These are phyloP conservation scores for Eurosta solidaginis DNA, from an alignment of 1,140 invertebrate genomes.

Conservation along the genomic window DNA sequence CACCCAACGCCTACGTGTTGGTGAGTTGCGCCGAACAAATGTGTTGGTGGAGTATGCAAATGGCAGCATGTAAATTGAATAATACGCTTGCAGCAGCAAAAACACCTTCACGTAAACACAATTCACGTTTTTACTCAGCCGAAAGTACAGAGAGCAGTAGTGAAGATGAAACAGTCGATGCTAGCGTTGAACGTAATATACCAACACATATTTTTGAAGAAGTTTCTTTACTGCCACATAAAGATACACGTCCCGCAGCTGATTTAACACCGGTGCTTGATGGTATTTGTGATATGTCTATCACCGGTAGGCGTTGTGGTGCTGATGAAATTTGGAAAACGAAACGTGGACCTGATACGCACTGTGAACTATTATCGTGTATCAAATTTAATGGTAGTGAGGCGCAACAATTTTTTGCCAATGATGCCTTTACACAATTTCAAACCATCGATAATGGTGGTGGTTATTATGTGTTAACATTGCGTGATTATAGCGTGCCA, in stretches of 20 bases:
- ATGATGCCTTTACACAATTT: conserved; percentile 34
- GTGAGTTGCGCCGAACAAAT: conserved; percentile 33
- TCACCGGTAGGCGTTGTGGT: too few species aligned
- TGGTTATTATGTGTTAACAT: conserved; percentile 59
- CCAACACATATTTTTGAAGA: conserved; percentile 18
- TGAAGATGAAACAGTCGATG: not conserved
- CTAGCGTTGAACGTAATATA: not conserved
- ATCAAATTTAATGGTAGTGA: conserved; percentile 35
- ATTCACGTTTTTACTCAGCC: not conserved
- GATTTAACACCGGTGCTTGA: not conserved
- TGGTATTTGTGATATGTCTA: not conserved
- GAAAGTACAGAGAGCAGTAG: not conserved
- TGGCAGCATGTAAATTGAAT: not conserved
- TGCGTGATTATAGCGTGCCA: not conserved
- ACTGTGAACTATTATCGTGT: conserved; percentile 34
- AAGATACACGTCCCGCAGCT: conserved; percentile 27
- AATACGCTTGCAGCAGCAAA: not conserved
- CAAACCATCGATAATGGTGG: conserved; percentile 37
- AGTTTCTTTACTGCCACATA: not conserved
- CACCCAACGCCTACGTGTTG: conserved; percentile 30
- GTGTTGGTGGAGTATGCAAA: conserved; percentile 34
- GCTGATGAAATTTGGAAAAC: conserved; percentile 22
- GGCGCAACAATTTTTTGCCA: conserved; percentile 32
- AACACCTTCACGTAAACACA: not conserved
- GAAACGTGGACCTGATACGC: conserved; percentile 9